A percentile compares a stretch with the other conserved stretches of the same genome.
phyloP scores from a whole-genome alignment of 2,113 vertebrate species.

The Cairina moschata region DNA sequence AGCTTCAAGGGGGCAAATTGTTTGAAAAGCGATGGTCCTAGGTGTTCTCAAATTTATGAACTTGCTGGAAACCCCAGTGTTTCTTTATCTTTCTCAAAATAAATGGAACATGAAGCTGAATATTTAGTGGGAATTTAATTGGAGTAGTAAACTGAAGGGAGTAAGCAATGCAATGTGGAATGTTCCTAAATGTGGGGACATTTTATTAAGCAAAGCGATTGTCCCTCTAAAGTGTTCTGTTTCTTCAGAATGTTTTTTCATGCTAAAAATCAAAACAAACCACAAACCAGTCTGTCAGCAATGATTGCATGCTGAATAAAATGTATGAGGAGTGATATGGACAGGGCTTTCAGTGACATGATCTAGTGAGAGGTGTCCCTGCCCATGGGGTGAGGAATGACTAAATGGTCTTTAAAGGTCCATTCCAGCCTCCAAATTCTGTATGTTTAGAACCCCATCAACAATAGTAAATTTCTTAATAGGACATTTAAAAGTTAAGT shows the following conservation, averaged over 20 bases:
- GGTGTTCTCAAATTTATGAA: not conserved
- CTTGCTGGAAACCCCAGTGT: not conserved
- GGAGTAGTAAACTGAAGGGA: not conserved
- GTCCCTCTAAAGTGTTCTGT: not conserved
- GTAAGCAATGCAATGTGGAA: not conserved
- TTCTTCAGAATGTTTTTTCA: not conserved
- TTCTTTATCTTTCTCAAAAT: not conserved
- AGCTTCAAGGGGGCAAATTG: not conserved
- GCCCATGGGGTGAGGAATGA: not conserved
- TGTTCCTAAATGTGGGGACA: not conserved
- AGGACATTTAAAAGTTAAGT: not conserved
- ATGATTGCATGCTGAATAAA: not conserved
- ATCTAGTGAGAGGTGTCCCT: not conserved
- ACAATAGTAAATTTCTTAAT: not conserved
- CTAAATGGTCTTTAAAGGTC: not conserved
- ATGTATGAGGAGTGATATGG: not conserved
- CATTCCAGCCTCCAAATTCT: not conserved
- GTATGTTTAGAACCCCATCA: not conserved
- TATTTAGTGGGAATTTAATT: not conserved
- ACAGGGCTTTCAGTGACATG: not conserved
- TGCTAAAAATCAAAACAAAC: not conserved
- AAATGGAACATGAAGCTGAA: not conserved
- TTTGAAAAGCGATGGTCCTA: not conserved
- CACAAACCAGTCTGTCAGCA: not conserved
- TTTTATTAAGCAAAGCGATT: not conserved